These are phyloP conservation scores for Druceiella hillmani DNA, from an alignment of 2,888 invertebrate species.

Conservation along the genomic window DNA sequence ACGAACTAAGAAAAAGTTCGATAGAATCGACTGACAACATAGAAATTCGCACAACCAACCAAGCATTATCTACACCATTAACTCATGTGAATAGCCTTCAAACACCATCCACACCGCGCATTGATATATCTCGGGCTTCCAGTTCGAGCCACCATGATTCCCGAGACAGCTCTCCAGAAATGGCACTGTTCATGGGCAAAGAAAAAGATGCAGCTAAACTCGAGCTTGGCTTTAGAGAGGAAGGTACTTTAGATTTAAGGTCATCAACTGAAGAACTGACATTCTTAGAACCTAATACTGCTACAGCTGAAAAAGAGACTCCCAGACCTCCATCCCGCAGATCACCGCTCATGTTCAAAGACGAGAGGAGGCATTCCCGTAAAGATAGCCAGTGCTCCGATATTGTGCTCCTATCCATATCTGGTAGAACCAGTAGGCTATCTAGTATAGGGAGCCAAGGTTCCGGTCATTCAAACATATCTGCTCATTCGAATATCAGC, in stretches of 20 bases:
- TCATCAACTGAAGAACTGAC: conserved; percentile 59
- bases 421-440: conserved; percentile 75
- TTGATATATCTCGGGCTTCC: conserved; percentile 85
- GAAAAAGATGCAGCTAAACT: conserved; percentile 44
- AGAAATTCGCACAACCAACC: conserved; percentile 40
- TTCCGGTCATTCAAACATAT: conserved; percentile 46
- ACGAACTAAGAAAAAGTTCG: conserved; percentile 31
- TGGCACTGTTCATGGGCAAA: conserved; percentile 67
- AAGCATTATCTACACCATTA: conserved; percentile 41
- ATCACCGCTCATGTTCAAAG: conserved; percentile 40
- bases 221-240: conserved; percentile 60
- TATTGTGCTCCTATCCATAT: conserved; percentile 66
- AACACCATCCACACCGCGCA: conserved; percentile 74
- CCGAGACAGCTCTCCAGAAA: conserved; percentile 78
- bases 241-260: conserved; percentile 78
- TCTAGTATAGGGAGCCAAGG: conserved; percentile 81
- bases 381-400: conserved; percentile 75
- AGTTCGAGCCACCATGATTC: conserved; percentile 86
- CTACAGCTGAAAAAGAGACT: conserved; percentile 27
- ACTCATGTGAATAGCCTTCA: conserved; percentile 33
- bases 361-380: conserved; percentile 56
- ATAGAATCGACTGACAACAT: conserved; percentile 24
- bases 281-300: conserved; percentile 30
- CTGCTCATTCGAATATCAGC: conserved; percentile 37
- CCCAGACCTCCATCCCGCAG: conserved; percentile 37